These are phyloP conservation scores for Noctuana brunneofusca DNA, from an alignment of 2,888 invertebrate species.

Conservation along the genomic window DNA sequence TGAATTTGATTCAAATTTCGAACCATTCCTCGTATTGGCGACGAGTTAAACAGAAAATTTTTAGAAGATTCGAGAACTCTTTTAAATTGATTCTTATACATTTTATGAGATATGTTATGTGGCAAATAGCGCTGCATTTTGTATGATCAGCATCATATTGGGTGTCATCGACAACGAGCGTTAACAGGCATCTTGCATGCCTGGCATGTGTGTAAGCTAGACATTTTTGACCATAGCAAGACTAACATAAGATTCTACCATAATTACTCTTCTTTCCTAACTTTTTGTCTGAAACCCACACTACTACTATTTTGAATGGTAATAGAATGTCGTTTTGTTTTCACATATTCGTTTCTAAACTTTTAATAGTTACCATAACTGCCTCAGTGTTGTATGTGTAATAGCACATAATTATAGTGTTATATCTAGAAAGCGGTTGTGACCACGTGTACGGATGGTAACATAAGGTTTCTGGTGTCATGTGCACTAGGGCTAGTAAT, in stretches of 20 bases:
- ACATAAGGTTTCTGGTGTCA: constrained; percentile 33
- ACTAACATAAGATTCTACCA: no score
- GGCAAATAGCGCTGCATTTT: background rate
- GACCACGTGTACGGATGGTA: constrained; percentile 17
- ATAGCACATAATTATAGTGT: background rate
- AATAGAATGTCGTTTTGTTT: no score
- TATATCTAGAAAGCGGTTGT: constrained; percentile 11
- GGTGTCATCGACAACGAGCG: background rate
- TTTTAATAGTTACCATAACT: no score
- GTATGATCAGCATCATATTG: background rate
- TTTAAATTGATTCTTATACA: background rate
- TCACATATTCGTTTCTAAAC: no score
- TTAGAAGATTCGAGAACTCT: background rate
- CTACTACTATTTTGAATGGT: no score
- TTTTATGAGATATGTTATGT: background rate
- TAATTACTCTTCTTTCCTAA: no score
- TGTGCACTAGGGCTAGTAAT: constrained; percentile 31
- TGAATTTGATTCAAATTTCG: background rate
- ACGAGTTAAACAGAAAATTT: background rate
- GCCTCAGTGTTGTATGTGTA: no score
- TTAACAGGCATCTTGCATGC: background rate
- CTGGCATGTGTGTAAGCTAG: background rate
- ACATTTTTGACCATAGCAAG: no score
- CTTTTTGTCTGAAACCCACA: no score
- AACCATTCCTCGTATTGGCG: background rate